Base-by-base conservation (phyloP, 2,113 vertebrate genomes). In the Rattus rattus region DNA sequence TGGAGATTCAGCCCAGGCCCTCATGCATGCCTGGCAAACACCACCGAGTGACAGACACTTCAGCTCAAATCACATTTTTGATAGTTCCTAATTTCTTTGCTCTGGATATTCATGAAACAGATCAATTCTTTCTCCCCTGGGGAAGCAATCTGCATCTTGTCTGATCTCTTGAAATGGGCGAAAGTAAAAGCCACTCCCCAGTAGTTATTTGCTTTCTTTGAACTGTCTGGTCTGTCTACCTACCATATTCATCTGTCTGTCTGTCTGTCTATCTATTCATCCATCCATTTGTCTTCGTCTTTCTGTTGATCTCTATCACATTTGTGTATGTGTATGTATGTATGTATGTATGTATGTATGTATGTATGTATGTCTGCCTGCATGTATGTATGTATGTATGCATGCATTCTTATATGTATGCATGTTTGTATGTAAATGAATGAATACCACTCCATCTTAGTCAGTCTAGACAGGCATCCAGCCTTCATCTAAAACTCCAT, bases 271-370 rank as follows among this genome's bases (percentile, higher is more conserved):
- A 1, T 69, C 67, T 69, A 3, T 65, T 22, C 30, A 2, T 30
- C 65, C 10, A 3, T 30, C 65, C 30, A 7, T 26, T 22, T 65
- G 8, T 65, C 63, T 65, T 5, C 59, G 17, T 61, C 69, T 70
- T 36, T 36, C 69, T 36, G 69, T 19, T 49, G 30, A 13, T 77
- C 39, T 52, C 77, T 80, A 14, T 77, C 76, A 30, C 3, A 30
- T 28, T 26, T 28, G 6, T 17, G 11, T 17, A 6, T 17, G 1
- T 52, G 47, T 30, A 0, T 49, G 14, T 8, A 2, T 28, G 11
- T 43, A 10, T 43, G n/a, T 43, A 1, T 54, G 11, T 54, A 54
- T 54, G 52, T 54, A 54, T 54, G 11, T 4, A 54, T 54, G 52
- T 54, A 54, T 54, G 52, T 75, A 3, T 76, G 24, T 52, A 3